Evolutionary conservation across 2,113 vertebrate genomes (phyloP), one percentile per base, ranked within the genome.

Genomic region (Perccottus glenii): DNA sequence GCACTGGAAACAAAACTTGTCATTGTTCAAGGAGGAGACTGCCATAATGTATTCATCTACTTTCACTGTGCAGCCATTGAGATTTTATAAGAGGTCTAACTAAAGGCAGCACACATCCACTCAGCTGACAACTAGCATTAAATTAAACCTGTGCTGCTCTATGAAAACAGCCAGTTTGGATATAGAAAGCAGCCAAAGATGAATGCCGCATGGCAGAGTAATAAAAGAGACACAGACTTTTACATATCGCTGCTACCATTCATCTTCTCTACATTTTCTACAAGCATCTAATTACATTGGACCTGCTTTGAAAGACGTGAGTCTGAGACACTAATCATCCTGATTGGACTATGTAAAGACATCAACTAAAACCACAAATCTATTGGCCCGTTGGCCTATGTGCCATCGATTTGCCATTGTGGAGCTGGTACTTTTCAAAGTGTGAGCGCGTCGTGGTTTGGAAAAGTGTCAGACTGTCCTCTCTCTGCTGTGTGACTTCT

Each of bases 241-340:
- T 68, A 58, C 50, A 60, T 63, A 70, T 73, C 38, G 15, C 33
- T 38, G 2, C n/a, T 55, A 51, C 27, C 61, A 73, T 70, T 79
- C 59, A 66, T 73, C 69, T 67, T 73, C 57, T 67, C 51, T 51
- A n/a, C 10, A 38, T 65, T 75, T 70, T 47, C 40, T 49, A 12
- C 44, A 67, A 32, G 52, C 47, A 10, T 58, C 43, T 69, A 81
- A 73, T 77, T 62, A 62, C 14, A 19, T 4, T 59, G 43, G 67
- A 50, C 68, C 55, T 71, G 43, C 32, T 59, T 51, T 74, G 38
- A 74, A 48, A 57, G 42, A 70, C 69, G 66, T 47, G 59, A 64
- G 14, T 15, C 60, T 51, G 27, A 46, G 19, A 32, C 42, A 71
- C 77, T 62, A 27, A 77, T 71, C 63, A 65, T 65, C 33, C 10